A percentile compares a stretch with the other conserved stretches of the same genome.
Conservation (phyloP, 1,140 invertebrate genomes). For the Pogonomyrmex californicus region DNA sequence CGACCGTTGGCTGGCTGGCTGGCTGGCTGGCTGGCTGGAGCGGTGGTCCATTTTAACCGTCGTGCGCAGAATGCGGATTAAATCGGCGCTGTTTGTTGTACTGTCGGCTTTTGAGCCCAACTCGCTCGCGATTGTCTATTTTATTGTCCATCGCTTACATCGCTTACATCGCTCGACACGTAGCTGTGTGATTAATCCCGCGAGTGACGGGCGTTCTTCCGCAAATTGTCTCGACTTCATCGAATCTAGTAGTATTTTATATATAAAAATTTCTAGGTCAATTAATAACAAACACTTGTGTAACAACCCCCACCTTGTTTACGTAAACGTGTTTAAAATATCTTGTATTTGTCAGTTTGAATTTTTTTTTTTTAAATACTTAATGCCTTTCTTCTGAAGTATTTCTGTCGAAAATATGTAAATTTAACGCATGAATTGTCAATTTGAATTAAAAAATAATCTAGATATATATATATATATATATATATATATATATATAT, state of each 20-base stretch:
- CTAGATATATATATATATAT: neutral
- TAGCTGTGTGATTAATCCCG: conserved; percentile 31
- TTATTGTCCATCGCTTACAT: conserved; percentile 59
- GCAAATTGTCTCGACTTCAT: neutral
- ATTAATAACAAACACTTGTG: neutral
- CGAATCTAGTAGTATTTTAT: neutral
- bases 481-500: neutral
- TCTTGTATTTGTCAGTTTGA: neutral
- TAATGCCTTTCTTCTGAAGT: neutral
- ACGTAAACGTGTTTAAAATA: conserved; percentile 5
- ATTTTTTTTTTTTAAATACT: neutral
- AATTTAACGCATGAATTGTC: neutral
- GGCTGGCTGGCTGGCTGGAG: conserved; percentile 46
- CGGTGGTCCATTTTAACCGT: conserved; percentile 73
- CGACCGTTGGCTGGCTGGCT: conserved; percentile 47
- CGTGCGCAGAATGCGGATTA: conserved; percentile 73
- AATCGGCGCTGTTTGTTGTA: conserved; percentile 71
- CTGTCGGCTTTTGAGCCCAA: conserved; percentile 60
- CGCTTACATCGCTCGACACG: neutral
- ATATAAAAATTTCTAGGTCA: neutral
- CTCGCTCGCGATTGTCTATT: conserved; percentile 57
- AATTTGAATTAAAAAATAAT: neutral
- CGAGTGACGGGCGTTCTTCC: conserved; percentile 19
- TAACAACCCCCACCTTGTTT: neutral
- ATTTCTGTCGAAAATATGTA: neutral